Conservation (phyloP, 2,888 invertebrate genomes). For the Endomychus coccineus region DNA sequence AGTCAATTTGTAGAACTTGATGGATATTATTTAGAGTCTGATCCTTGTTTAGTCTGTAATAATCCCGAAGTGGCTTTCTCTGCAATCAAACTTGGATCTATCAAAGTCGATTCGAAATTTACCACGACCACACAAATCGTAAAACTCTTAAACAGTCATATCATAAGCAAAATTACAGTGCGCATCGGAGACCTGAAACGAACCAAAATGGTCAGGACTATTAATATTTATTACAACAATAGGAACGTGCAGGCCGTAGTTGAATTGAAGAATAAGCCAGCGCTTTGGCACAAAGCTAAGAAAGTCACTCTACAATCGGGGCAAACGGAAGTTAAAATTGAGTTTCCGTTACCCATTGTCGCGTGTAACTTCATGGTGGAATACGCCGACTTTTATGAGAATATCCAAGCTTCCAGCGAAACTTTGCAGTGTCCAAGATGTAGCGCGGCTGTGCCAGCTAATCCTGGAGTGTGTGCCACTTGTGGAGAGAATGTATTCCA, state of each 20-base stretch:
- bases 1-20: slow-evolving; percentile 93
- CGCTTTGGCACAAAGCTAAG: slow-evolving; percentile 96
- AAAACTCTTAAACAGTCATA: slow-evolving; percentile 90
- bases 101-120: slow-evolving; percentile 94
- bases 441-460: slow-evolving; percentile 92
- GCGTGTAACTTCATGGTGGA: slow-evolving; percentile 98
- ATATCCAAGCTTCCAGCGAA: slow-evolving; percentile 87
- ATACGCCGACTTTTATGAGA: slow-evolving; percentile 96
- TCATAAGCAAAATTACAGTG: slow-evolving; percentile 87
- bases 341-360: slow-evolving; percentile 93
- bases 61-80: slow-evolving; percentile 92
- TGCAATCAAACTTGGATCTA: slow-evolving; percentile 84
- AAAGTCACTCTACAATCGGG: slow-evolving; percentile 83
- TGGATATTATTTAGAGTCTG: slow-evolving; percentile 93
- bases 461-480: slow-evolving; percentile 94
- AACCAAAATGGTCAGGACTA: slow-evolving; percentile 93
- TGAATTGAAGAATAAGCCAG: slow-evolving; percentile 91
- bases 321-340: slow-evolving; percentile 93
- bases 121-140: slow-evolving; percentile 97
- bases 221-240: slow-evolving; percentile 96
- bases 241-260: slow-evolving; percentile 94
- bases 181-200: slow-evolving; percentile 92
- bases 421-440: slow-evolving; percentile 94
- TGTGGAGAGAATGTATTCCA: slow-evolving; percentile 99
- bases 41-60: slow-evolving; percentile 96